A percentile compares a stretch with the other conserved stretches of the same genome.
phyloP scores from a whole-genome alignment of 2,888 invertebrate species.

The Acrobasis consociella region DNA sequence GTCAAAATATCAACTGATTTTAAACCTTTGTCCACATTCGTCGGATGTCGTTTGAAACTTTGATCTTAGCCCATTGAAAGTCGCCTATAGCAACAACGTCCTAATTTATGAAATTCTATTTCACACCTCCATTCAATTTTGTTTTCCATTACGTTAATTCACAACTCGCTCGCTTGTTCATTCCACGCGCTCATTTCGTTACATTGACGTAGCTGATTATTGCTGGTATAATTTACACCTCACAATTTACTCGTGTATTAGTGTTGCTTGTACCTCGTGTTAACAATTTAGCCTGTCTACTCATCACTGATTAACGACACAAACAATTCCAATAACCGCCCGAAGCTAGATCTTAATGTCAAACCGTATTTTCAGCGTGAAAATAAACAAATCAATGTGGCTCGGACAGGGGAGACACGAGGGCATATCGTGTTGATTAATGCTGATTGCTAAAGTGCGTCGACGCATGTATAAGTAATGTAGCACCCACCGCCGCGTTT shows the following conservation, averaged over 20 bases:
- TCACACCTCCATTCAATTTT: conserved; percentile 5
- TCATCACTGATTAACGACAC: conserved; percentile 52
- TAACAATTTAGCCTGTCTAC: conserved; percentile 54
- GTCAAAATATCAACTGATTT: too few relatives aligned
- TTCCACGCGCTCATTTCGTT: conserved; percentile 1
- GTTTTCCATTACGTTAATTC: background rate
- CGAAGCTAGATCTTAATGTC: conserved; percentile 48
- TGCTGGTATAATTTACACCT: conserved; percentile 25
- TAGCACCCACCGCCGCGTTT: conserved; percentile 71
- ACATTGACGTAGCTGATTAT: conserved; percentile 32
- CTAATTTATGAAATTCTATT: conserved; percentile 3
- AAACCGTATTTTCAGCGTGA: conserved; percentile 62
- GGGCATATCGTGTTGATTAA: conserved; percentile 77
- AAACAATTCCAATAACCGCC: conserved; percentile 45
- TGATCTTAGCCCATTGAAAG: background rate
- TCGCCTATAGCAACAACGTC: background rate
- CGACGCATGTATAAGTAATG: conserved; percentile 80
- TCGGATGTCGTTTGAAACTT: background rate
- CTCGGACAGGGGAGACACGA: conserved; percentile 63
- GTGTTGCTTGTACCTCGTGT: conserved; percentile 44
- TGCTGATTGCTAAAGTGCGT: conserved; percentile 81
- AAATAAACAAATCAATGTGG: conserved; percentile 73
- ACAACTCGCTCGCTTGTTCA: conserved; percentile 2
- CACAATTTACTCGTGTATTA: conserved; percentile 46
- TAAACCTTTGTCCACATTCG: background rate